Percentiles rank a stretch among this genome's conserved stretches.
These are phyloP conservation scores for Myiozetetes cayanensis DNA, from an alignment of 2,113 vertebrate species.

Conservation along the genomic window DNA sequence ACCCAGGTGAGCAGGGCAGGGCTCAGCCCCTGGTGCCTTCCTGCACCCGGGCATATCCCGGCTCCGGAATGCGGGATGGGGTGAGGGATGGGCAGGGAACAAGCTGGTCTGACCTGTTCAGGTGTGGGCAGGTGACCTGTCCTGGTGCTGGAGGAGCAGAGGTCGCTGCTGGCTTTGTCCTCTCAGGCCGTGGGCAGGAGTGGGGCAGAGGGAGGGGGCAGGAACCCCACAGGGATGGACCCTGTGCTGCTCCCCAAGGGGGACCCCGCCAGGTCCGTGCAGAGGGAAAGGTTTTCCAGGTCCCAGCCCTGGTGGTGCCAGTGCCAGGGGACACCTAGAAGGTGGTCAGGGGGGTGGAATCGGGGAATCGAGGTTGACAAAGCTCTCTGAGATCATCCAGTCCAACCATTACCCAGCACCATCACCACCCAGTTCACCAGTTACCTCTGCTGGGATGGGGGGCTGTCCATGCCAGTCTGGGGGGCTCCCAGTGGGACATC, in stretches of 20 bases:
- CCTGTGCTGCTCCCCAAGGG: not conserved
- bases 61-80: not conserved
- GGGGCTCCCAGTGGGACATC: not conserved
- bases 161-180: not conserved
- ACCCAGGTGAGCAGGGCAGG: not conserved
- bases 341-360: accelerated
- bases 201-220: not conserved
- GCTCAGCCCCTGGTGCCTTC: not conserved
- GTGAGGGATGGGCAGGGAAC: not conserved
- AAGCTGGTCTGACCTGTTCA: not conserved
- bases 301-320: accelerated
- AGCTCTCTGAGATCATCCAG: not conserved
- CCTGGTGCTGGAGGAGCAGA: not conserved
- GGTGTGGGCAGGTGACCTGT: not conserved
- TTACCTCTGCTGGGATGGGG: accelerated
- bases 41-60: not conserved
- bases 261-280: accelerated
- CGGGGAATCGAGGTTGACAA: not conserved
- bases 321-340: not conserved
- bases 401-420: not conserved
- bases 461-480: not conserved
- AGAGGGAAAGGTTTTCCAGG: not conserved
- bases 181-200: not conserved
- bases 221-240: not conserved
- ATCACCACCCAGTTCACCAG: not conserved